Base-by-base conservation (phyloP, 2,113 vertebrate species). In the Zootoca vivipara region DNA sequence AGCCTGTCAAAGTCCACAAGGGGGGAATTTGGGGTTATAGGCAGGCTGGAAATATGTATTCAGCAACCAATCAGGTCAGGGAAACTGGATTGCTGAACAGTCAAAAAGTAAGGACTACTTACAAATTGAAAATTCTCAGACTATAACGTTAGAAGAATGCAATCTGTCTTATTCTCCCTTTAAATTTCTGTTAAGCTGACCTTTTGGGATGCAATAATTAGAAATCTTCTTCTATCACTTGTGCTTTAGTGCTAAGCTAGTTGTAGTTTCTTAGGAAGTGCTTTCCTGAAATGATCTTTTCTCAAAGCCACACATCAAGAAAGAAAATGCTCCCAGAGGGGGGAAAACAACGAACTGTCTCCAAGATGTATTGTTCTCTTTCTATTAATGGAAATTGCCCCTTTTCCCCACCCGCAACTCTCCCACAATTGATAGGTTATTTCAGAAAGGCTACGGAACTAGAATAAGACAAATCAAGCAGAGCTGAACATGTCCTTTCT, bases 311-410 rank as follows among this genome's bases (percentile, higher is more conserved):
- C 42, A 30, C 26, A 79, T 78, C 64, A 62, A 70, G 74, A 85
- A 78, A 85, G 74, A 79, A 85, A 89, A 83, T 78, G 64, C 65
- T 78, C 26, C 64, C 18, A 6, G 20, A 20, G 24, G 91, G 78
- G 69, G 3, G 0, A 8, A 74, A 62, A 73, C 42, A 81, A 78
- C 38, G 77, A 24, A 62, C 69, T 75, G 83, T 70, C 35, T 69
- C 87, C 26, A 87, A 81, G 24, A 78, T 46, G 46, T 70, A 78
- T 58, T 87, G 24, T 87, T 84, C 58, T 65, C 85, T 89, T 86
- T 73, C 30, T 83, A 62, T 83, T 22, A 83, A 28, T 83, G 78
- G 70, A 81, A 89, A 65, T 83, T 38, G 18, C 64, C n/a, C 33
- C 85, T 20, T 81, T 1, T 6, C 4, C 58, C 30, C 78, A n/a